These are phyloP conservation scores for Delia radicum DNA, from an alignment of 1,140 invertebrate genomes.

Conservation along the genomic window DNA sequence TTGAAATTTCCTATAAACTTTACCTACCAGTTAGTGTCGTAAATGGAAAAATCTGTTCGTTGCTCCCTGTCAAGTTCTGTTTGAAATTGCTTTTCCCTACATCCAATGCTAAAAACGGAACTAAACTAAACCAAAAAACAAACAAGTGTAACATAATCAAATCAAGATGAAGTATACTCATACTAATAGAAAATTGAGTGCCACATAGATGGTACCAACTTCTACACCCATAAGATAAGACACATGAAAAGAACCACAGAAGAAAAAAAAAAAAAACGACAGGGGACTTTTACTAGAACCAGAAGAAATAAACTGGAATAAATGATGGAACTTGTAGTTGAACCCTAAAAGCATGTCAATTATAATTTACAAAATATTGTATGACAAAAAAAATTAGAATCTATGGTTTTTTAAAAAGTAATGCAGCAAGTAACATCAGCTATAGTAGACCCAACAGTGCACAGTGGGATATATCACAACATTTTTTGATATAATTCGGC, in stretches of 20 bases:
- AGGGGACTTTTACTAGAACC: background rate
- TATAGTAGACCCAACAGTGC: too few species aligned
- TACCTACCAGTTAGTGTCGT: too few species aligned
- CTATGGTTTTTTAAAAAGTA: background rate
- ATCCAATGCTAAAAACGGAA: background rate
- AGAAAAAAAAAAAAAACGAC: background rate
- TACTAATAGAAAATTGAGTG: background rate
- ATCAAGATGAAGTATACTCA: conserved; percentile 12
- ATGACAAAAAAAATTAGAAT: background rate
- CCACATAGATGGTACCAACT: background rate
- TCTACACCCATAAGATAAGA: too few species aligned
- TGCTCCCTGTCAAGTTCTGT: too few species aligned
- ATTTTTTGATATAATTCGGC: too few species aligned
- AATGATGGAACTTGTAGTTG: background rate
- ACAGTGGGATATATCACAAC: too few species aligned
- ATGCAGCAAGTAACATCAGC: too few species aligned
- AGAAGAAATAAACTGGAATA: background rate
- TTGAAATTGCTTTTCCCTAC: too few species aligned
- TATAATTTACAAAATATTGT: conserved; percentile 14
- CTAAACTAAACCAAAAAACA: conserved; percentile 6
- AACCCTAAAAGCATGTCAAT: conserved; percentile 22
- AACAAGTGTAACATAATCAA: conserved; percentile 17
- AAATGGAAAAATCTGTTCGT: too few species aligned
- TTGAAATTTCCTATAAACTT: too few species aligned
- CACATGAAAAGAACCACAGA: background rate